A percentile compares a stretch with the other conserved stretches of the same genome.
Conservation (phyloP, 1,140 invertebrate genomes). For the Aradophagus sp. region DNA sequence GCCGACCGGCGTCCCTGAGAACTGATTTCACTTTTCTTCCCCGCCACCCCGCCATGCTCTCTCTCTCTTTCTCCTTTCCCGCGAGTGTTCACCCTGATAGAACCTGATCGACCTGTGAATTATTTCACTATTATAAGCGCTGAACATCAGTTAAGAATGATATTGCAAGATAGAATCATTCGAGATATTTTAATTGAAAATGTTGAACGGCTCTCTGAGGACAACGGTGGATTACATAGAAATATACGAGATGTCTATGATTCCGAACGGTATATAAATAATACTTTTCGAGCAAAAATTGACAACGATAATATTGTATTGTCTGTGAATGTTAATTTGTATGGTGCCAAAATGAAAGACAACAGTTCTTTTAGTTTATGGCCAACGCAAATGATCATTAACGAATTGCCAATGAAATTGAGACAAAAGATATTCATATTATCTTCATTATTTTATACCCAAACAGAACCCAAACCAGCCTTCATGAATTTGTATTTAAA, state of each 20-base stretch:
- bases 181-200: no score
- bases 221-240: slow-evolving; percentile 8
- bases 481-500: slow-evolving; percentile 55
- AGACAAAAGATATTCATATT: slow-evolving; percentile 41
- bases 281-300: slow-evolving; percentile 17
- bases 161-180: no score
- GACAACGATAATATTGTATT: slow-evolving; percentile 15
- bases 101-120: no score
- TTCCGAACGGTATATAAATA: slow-evolving; percentile 22
- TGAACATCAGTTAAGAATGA: no score
- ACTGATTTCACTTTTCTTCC: no score
- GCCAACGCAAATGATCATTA: slow-evolving; percentile 38
- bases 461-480: slow-evolving; percentile 34
- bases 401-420: slow-evolving; percentile 45
- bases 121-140: no score
- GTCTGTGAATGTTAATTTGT: slow-evolving; percentile 42
- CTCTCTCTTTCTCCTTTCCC: no score
- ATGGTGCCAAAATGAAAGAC: slow-evolving; percentile 39
- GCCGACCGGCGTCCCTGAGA: no score
- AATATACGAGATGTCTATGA: slow-evolving; percentile 24
- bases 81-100: no score
- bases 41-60: no score
- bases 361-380: slow-evolving; percentile 38
- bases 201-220: not conserved
- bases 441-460: slow-evolving; percentile 25